phyloP scores from a whole-genome alignment of 2,797 vertebrate species.

The Avahi laniger region DNA sequence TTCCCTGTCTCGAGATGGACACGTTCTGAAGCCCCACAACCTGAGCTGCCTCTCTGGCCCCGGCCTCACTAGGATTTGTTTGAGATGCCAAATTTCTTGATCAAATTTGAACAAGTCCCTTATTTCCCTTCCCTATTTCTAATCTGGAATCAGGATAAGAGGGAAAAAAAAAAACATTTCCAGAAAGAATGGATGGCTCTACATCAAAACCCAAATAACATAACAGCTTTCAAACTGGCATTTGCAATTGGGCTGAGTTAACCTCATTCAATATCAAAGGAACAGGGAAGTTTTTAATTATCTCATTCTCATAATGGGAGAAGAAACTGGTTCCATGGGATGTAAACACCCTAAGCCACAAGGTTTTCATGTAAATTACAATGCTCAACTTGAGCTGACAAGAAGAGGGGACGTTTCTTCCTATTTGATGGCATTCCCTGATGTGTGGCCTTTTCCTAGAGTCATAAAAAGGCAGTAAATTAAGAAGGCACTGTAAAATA shows the following conservation, averaged over 20 bases:
- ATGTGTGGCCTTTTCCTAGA: slow-evolving; percentile 71
- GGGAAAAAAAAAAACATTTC: neutral
- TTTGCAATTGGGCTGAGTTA: slow-evolving; percentile 35
- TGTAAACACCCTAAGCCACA: slow-evolving; percentile 60
- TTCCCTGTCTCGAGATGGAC: neutral
- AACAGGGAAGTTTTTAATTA: slow-evolving; percentile 70
- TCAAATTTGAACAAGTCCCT: neutral
- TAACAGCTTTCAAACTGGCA: slow-evolving; percentile 17
- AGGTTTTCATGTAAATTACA: slow-evolving; percentile 64
- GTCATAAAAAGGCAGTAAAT: slow-evolving; percentile 70
- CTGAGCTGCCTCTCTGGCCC: neutral
- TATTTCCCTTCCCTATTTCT: neutral
- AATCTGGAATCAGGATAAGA: slow-evolving; percentile 9
- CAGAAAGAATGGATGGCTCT: neutral
- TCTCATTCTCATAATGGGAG: slow-evolving; percentile 66
- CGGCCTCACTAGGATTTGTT: neutral
- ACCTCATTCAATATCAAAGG: slow-evolving; percentile 59
- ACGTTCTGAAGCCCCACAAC: neutral
- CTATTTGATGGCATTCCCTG: slow-evolving; percentile 68
- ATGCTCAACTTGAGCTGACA: slow-evolving; percentile 60
- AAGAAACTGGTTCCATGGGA: slow-evolving; percentile 63
- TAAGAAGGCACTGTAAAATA: slow-evolving; percentile 64
- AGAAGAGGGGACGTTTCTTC: slow-evolving; percentile 51
- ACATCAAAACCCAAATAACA: slow-evolving; percentile 30
- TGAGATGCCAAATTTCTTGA: slow-evolving; percentile 3